Base-by-base conservation (phyloP, 2,888 invertebrate species). In the Tipula helvola region DNA sequence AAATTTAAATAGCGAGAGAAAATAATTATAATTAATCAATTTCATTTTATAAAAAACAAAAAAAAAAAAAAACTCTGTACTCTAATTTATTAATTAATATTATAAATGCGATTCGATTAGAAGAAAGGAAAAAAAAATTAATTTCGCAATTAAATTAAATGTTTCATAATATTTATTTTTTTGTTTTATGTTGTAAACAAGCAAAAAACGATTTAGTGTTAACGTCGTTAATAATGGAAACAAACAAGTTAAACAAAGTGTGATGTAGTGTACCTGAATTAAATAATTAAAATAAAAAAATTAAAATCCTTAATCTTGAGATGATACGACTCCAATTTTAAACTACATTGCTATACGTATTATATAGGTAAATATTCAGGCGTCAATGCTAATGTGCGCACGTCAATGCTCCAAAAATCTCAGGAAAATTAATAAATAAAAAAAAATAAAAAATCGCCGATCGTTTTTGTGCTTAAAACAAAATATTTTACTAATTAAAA, bases 71-170 rank as follows among this genome's bases (percentile, higher is more conserved):
- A 57, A 71, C 7, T 28, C 71, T 71, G 71, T 71, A 71, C 71
- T 71, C 71, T 71, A 71, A 71, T 28, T 57, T 57, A 57, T 57
- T 71, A 71, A 71, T 71, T 71, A 71, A 28, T 28, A 71, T 71
- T 28, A 10, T 71, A 71, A 28, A 28, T 28, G 71, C 71, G 28
- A 28, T 28, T 71, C 87, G 86, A 87, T 87, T 85, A 39, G 42
- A 86, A 86, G 47, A 47, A 86, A 86, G 39, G 44, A 57, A 83
- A 86, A 16, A 84, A 87, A 87, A 86, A 86, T 85, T 57, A 87
- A 87, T 85, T 86, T 87, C 87, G 86, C 44, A 52, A 86, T 85
- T 86, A 87, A 86, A 87, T 86, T 42, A 18, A 86, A 83, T 28
- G 28, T 86, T 86, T 83, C 42, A 83, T 86, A 86, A 71, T 71